Conservation (phyloP, 2,113 vertebrate species). For the Rhizomys pruinosus region DNA sequence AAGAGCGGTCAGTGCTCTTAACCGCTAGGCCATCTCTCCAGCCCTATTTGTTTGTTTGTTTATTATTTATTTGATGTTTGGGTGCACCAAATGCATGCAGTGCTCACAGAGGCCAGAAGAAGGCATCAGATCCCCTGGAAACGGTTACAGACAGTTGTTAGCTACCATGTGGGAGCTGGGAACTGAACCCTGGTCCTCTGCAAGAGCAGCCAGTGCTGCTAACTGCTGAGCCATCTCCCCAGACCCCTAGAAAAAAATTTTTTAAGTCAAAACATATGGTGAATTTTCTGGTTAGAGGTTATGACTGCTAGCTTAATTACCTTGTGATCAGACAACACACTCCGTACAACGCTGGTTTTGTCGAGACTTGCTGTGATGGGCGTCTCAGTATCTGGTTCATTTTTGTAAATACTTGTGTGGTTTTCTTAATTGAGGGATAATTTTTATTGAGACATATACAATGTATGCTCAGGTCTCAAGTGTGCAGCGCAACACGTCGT, state of each 20-base stretch:
- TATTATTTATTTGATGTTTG: too few relatives aligned
- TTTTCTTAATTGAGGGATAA: background rate
- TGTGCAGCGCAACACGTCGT: background rate
- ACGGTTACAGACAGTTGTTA: background rate
- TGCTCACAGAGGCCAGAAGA: too few relatives aligned
- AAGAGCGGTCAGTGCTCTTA: too few relatives aligned
- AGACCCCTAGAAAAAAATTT: too few relatives aligned
- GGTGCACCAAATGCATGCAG: too few relatives aligned
- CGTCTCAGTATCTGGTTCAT: background rate
- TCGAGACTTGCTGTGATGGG: background rate
- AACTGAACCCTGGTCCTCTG: too few relatives aligned
- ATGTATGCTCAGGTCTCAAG: background rate
- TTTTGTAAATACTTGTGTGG: conserved; percentile 11
- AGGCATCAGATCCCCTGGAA: too few relatives aligned
- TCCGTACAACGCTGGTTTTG: background rate
- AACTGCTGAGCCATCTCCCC: too few relatives aligned
- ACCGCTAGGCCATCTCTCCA: too few relatives aligned
- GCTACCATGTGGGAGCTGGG: too few relatives aligned
- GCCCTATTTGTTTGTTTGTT: too few relatives aligned
- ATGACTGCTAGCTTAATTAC: background rate
- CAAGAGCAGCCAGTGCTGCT: too few relatives aligned
- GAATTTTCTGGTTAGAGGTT: background rate
- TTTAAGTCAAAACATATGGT: background rate
- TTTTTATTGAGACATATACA: background rate
- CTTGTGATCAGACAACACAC: background rate